A percentile compares a stretch with the other conserved stretches of the same genome.
Conservation (phyloP, 64 coral and sea anemone species). For the Hydrozoanthus tunicans region DNA sequence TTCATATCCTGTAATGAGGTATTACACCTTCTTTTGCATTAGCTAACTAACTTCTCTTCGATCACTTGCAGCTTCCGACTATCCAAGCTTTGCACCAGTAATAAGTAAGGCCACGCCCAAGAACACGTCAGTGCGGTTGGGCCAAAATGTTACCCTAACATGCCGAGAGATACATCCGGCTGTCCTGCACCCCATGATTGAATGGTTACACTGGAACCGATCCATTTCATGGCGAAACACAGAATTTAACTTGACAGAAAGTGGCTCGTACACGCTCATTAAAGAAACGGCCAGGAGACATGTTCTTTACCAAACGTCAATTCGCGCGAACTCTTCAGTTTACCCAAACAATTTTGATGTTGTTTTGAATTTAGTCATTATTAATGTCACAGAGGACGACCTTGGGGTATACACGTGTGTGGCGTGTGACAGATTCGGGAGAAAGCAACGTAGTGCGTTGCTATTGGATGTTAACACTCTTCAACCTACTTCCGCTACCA, state of each 20-base stretch:
- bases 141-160: constrained; percentile 31
- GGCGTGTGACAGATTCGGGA: neutral
- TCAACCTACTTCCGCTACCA: neutral
- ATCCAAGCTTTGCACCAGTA: neutral
- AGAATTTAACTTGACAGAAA: neutral
- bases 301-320: neutral
- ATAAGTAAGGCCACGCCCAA: constrained; percentile 1
- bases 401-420: constrained; percentile 57
- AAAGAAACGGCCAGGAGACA: constrained; percentile 12
- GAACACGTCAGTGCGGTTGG: constrained; percentile 12
- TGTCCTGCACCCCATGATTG: neutral
- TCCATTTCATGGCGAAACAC: neutral
- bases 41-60: neutral
- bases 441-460: constrained; percentile 32
- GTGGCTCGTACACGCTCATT: constrained; percentile 42
- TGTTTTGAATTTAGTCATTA: constrained; percentile 31
- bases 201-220: constrained; percentile 57
- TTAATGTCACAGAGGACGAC: constrained; percentile 59
- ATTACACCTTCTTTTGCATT: no score
- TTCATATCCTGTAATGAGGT: no score
- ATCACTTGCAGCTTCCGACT: neutral
- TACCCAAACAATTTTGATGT: neutral
- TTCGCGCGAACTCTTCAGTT: no score
- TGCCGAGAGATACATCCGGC: constrained; percentile 15
- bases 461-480: neutral